A percentile compares a stretch with the other conserved stretches of the same genome.
phyloP scores from a whole-genome alignment of 2,113 vertebrate genomes.

The Orcinus orca region DNA sequence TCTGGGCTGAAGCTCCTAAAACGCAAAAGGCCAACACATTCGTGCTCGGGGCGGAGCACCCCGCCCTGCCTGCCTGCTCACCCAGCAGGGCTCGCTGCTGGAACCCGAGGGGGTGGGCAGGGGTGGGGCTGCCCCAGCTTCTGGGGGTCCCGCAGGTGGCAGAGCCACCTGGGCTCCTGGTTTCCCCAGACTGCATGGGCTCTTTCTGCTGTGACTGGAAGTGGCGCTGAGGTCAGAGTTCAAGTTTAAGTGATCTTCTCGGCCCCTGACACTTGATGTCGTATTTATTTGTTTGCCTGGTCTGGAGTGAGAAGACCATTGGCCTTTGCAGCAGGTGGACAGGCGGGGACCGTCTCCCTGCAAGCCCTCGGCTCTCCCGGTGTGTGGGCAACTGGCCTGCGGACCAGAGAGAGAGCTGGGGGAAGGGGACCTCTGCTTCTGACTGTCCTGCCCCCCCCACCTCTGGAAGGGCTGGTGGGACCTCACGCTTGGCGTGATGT shows the following conservation, averaged over 20 bases:
- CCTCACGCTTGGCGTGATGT: accelerated
- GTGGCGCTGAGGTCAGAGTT: constrained; percentile 80
- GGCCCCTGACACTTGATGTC: constrained; percentile 84
- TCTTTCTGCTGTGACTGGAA: constrained; percentile 76
- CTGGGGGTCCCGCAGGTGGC: not conserved
- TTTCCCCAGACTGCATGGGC: not conserved
- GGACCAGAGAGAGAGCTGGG: not conserved
- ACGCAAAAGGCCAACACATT: accelerated
- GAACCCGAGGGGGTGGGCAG: not conserved
- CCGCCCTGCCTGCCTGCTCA: not conserved
- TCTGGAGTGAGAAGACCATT: constrained; percentile 61
- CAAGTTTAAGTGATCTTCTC: constrained; percentile 79
- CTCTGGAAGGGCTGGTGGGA: not conserved
- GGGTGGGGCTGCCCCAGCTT: not conserved
- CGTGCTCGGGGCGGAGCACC: not conserved
- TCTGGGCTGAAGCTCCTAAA: not conserved
- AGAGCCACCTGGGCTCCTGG: not conserved
- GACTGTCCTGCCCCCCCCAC: not conserved
- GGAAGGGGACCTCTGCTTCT: not conserved
- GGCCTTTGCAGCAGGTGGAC: not conserved
- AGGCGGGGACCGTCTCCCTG: not conserved
- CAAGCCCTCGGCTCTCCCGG: not conserved
- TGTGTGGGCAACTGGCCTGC: not conserved
- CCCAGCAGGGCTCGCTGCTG: not conserved
- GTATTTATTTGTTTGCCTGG: constrained; percentile 79